phyloP scores from a whole-genome alignment of 2,888 invertebrate genomes.

The Camptogramma bilineatum region DNA sequence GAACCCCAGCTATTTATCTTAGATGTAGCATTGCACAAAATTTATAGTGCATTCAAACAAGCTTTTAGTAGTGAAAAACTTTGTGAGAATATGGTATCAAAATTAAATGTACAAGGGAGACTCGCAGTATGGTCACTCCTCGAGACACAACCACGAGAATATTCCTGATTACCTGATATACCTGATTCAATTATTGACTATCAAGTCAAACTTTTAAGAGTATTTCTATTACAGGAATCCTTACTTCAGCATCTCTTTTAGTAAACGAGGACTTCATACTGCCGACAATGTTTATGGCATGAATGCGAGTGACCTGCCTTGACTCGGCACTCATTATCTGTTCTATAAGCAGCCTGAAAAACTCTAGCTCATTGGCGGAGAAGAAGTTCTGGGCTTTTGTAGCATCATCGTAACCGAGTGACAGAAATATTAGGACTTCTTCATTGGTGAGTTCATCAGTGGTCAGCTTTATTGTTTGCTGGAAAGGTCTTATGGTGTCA shows the following conservation, averaged over 20 bases:
- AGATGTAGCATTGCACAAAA: too few species aligned
- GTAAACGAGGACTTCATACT: constrained; percentile 67
- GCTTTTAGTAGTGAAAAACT: too few species aligned
- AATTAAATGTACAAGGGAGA: too few species aligned
- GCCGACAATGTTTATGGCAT: constrained; percentile 72
- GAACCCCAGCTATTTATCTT: too few species aligned
- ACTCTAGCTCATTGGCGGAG: constrained; percentile 68
- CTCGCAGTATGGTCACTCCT: too few species aligned
- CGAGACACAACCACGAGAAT: too few species aligned
- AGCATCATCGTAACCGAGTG: constrained; percentile 69
- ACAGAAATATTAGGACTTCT: constrained; percentile 69
- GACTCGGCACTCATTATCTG: constrained; percentile 73
- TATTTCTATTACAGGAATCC: constrained; percentile 25
- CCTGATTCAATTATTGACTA: too few species aligned
- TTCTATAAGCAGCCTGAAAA: constrained; percentile 71
- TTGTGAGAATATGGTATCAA: too few species aligned
- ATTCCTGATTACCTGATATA: too few species aligned
- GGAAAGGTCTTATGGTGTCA: constrained; percentile 63
- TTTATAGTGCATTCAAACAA: too few species aligned
- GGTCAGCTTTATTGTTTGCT: constrained; percentile 71
- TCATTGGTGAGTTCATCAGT: constrained; percentile 71
- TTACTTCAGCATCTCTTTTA: constrained; percentile 75
- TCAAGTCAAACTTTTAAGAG: too few species aligned
- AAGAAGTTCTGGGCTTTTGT: constrained; percentile 75
- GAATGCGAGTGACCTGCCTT: constrained; percentile 68